phyloP scores from a whole-genome alignment of 2,113 vertebrate species.

The Poeciliopsis occidentalis region DNA sequence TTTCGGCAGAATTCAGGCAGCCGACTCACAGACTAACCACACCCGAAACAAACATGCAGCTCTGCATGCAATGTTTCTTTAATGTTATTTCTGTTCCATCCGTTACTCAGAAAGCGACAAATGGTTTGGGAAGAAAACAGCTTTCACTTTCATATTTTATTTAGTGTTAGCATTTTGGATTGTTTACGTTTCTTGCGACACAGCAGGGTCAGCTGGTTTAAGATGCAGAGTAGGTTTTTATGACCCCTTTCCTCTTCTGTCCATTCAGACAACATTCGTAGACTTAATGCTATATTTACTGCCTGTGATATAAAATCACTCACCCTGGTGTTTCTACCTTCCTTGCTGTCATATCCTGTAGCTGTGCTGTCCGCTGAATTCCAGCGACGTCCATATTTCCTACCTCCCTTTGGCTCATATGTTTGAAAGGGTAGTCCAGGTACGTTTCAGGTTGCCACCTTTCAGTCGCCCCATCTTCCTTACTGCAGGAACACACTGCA shows the following conservation, averaged over 20 bases:
- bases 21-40: no score
- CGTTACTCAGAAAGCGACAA: no score
- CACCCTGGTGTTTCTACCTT: not conserved
- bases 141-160: no score
- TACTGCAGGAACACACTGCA: not conserved
- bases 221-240: not conserved
- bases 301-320: slow-evolving; percentile 25
- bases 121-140: no score
- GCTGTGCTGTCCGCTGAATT: slow-evolving; percentile 50
- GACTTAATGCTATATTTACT: not conserved
- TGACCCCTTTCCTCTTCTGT: not conserved
- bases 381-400: slow-evolving; percentile 74
- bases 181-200: no score
- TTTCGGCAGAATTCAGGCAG: no score
- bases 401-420: slow-evolving; percentile 84
- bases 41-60: no score
- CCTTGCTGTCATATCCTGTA: slow-evolving; percentile 52
- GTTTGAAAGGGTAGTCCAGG: slow-evolving; percentile 82
- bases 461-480: no score
- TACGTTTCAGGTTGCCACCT: slow-evolving; percentile 41
- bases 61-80: no score
- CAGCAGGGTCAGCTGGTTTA: not conserved
- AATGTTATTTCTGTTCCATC: no score
- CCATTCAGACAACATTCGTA: slow-evolving; percentile 14
- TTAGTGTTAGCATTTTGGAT: no score